phyloP scores from a whole-genome alignment of 2,113 vertebrate species.

The Rhizomys pruinosus region DNA sequence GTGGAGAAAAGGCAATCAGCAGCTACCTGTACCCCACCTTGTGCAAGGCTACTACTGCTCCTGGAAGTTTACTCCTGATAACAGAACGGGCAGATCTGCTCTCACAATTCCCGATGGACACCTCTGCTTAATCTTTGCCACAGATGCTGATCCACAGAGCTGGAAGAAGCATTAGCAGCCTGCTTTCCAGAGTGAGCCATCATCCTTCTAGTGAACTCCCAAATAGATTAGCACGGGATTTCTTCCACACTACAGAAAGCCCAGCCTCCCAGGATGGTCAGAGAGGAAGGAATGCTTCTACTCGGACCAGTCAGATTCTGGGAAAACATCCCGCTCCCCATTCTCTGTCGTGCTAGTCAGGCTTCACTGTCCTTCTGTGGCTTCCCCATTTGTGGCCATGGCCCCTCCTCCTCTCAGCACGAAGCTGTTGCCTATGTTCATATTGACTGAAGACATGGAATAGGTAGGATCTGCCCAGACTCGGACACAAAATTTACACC shows the following conservation, averaged over 20 bases:
- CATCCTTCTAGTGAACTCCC: background rate
- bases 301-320: background rate
- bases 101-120: background rate
- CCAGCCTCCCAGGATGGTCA: background rate
- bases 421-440: background rate
- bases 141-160: no score
- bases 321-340: background rate
- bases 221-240: background rate
- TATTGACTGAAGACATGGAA: background rate
- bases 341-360: background rate
- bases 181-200: background rate
- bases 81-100: background rate
- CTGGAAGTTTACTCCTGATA: no score
- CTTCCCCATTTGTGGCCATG: fast-evolving
- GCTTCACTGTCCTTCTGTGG: background rate
- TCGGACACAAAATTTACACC: background rate
- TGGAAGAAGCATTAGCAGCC: background rate
- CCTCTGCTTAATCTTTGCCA: background rate
- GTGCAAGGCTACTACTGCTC: background rate
- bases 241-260: background rate
- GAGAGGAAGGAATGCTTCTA: background rate
- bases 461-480: background rate
- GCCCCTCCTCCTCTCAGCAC: background rate
- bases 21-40: fast-evolving
- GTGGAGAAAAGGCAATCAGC: background rate